Evolutionary conservation across 1,140 invertebrate genomes (phyloP), one percentile per base, ranked within the genome.

Genomic region (Hylaeus anthracinus): DNA sequence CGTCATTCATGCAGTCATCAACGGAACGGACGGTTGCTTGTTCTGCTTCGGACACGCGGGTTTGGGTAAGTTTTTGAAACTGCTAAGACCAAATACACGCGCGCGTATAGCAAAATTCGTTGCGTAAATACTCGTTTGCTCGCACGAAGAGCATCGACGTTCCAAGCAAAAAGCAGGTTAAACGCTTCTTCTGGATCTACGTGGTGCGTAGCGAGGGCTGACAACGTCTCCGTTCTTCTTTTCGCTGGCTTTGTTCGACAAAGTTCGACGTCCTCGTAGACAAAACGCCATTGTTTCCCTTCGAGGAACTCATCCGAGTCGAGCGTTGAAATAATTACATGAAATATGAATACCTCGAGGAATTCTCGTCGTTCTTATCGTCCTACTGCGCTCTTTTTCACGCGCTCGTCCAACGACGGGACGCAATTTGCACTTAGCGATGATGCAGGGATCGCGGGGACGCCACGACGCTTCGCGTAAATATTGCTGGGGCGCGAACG

Each of bases 1-100:
- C 90, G 97, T 98, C 77, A 97, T 99, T 85, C 97, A 98, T 89
- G 97, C 98, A 51, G 98, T 99, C 78, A 97, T 99, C 88, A 98
- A 98, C 90, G 98, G 98, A 15, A 97, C 96, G 37, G 98, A 99
- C 92, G 98, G 98, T 61, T 98, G 98, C 92, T 95, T 99, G 73
- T 98, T 98, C 92, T 97, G 96, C 89, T 98, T 98, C 90, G 98
- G 98, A 90, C 98, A 99, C 91, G 96, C 97, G 65, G 97, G 96
- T 92, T 95, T 98, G 76, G 98, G 98, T 98, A 94, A 96, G 95
- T 93, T 79, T 4, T 45, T 1, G 15, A 48, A 51, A 39, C 9
- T 56, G 26, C 26, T 26, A 26, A 26, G 26, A 26, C 0, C 26
- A 26, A 26, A 0, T 26, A 26, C 26, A 26, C 26, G 26, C 0